Evolutionary conservation across 1,140 invertebrate species (phyloP).

Genomic region (Zaprionus tsacasi): DNA sequence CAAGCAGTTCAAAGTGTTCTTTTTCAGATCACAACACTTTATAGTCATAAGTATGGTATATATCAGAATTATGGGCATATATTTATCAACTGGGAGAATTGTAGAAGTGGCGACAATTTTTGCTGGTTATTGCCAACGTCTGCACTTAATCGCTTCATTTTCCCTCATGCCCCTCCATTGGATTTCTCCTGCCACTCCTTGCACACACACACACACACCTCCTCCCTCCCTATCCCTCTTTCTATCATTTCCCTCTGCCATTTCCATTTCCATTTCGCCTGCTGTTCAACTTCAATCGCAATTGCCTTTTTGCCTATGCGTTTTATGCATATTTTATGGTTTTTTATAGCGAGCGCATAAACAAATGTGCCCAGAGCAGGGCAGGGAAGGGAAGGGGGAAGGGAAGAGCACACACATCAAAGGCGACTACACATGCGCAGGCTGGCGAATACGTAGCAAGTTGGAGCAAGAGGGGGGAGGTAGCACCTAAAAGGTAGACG

Average conservation of each 20-base stretch:
- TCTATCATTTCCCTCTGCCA: slow-evolving; percentile 1
- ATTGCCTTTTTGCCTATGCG: slow-evolving; percentile 68
- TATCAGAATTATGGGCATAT: neutral
- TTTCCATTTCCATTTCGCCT: slow-evolving; percentile 35
- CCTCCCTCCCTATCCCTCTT: neutral
- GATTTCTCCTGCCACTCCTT: neutral
- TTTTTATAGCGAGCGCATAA: slow-evolving; percentile 75
- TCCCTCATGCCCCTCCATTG: neutral
- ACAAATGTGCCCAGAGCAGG: slow-evolving; percentile 51
- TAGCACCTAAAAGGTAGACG: neutral
- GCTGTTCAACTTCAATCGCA: slow-evolving; percentile 62
- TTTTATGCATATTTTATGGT: slow-evolving; percentile 81
- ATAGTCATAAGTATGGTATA: no score
- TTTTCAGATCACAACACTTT: no score
- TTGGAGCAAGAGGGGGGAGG: neutral
- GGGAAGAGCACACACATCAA: slow-evolving; percentile 55
- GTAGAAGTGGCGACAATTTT: slow-evolving; percentile 45
- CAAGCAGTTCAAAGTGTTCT: no score
- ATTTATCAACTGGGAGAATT: neutral
- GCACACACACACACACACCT: no score
- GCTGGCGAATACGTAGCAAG: slow-evolving; percentile 14
- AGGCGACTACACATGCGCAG: slow-evolving; percentile 76
- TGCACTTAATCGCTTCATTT: slow-evolving; percentile 75
- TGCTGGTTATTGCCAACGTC: slow-evolving; percentile 55
- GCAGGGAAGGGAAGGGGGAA: neutral